These are phyloP conservation scores for Hydrotaea diabolus DNA, from an alignment of 2,888 invertebrate genomes.

Conservation along the genomic window DNA sequence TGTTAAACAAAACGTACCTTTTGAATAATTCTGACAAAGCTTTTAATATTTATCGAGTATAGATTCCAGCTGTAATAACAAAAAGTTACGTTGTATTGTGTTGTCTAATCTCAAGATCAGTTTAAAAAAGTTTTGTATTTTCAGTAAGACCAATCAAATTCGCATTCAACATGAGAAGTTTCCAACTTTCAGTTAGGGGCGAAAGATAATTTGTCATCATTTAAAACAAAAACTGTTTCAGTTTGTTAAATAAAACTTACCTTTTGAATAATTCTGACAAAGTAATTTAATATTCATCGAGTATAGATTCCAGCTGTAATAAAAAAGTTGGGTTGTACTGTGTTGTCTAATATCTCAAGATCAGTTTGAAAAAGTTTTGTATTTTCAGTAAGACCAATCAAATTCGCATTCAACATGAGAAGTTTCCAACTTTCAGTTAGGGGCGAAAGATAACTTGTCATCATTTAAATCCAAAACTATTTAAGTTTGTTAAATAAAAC, in stretches of 20 bases:
- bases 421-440: constrained; percentile 60
- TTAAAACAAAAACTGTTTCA: constrained; percentile 42
- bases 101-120: too few relatives aligned
- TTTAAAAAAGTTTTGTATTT: not conserved
- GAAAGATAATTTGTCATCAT: constrained; percentile 58
- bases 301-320: not conserved
- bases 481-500: constrained; percentile 22
- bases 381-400: constrained; percentile 77
- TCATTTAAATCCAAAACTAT: constrained; percentile 56
- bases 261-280: not conserved
- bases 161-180: constrained; percentile 73
- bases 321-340: too few relatives aligned
- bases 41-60: too few relatives aligned
- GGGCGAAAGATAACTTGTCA: constrained; percentile 64
- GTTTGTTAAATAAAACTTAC: constrained; percentile 1
- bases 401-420: constrained; percentile 73
- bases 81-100: too few relatives aligned
- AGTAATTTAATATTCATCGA: too few relatives aligned
- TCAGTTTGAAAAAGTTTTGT: not conserved
- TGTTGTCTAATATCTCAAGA: too few relatives aligned
- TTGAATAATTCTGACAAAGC: too few relatives aligned
- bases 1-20: too few relatives aligned
- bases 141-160: constrained; percentile 77
- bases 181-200: constrained; percentile 67
- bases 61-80: too few relatives aligned